A percentile compares a stretch with the other conserved stretches of the same genome.
phyloP scores from a whole-genome alignment of 2,888 invertebrate genomes.

The Smittia sp. region DNA sequence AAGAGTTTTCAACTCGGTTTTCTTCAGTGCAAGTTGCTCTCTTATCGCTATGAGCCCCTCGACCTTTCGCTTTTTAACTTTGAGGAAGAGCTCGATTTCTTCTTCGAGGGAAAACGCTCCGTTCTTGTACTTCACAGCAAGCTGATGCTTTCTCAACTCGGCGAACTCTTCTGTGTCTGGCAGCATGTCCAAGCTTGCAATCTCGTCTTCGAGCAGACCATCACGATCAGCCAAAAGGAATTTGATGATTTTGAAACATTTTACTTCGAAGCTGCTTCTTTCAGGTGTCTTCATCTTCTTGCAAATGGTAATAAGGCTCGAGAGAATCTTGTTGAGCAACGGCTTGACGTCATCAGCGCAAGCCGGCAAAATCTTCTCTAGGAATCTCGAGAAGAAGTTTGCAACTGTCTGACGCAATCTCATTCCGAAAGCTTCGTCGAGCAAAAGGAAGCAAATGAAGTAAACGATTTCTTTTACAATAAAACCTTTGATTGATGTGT shows the following conservation, averaged over 20 bases:
- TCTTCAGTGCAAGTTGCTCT: constrained; percentile 57
- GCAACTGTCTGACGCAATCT: constrained; percentile 44
- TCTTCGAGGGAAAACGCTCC: constrained; percentile 48
- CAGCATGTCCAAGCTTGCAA: constrained; percentile 57
- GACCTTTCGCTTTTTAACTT: constrained; percentile 49
- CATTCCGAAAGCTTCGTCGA: constrained; percentile 24
- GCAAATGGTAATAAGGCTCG: constrained; percentile 53
- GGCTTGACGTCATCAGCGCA: constrained; percentile 54
- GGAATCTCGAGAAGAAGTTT: constrained; percentile 54
- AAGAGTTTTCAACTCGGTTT: constrained; percentile 56
- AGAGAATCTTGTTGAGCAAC: constrained; percentile 56
- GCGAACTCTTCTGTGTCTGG: constrained; percentile 52
- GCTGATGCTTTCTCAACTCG: constrained; percentile 48
- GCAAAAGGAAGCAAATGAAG: constrained; percentile 39
- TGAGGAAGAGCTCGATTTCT: constrained; percentile 57
- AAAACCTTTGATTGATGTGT: constrained; percentile 54
- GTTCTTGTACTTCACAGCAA: constrained; percentile 48
- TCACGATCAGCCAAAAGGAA: constrained; percentile 58
- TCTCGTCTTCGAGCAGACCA: constrained; percentile 53
- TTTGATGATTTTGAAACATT: constrained; percentile 54
- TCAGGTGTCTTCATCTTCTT: constrained; percentile 46
- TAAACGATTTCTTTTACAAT: constrained; percentile 56
- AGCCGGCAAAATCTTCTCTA: constrained; percentile 53
- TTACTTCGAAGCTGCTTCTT: constrained; percentile 44
- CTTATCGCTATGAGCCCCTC: constrained; percentile 48